These are phyloP conservation scores for Caenorhabditis wallacei DNA, from an alignment of 2,888 invertebrate species.

Conservation along the genomic window DNA sequence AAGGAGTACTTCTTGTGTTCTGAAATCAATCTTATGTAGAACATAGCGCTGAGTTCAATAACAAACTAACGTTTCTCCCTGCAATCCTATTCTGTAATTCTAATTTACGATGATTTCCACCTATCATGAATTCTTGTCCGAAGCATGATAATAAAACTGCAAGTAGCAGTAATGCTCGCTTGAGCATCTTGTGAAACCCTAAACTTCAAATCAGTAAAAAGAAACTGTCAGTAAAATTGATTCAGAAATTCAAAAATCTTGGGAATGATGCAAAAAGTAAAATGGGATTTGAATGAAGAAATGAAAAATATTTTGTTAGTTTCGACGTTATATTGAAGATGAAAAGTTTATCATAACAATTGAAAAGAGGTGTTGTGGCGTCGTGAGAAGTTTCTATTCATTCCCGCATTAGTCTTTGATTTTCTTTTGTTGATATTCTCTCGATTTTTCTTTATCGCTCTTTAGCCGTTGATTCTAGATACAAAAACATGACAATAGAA, in stretches of 20 bases:
- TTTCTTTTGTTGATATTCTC: conserved; percentile 14
- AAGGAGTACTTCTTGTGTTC: not conserved
- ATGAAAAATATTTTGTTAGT: not conserved
- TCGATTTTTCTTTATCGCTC: conserved; percentile 3
- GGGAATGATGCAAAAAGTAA: not conserved
- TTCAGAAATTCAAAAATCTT: not conserved
- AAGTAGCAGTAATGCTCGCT: conserved; percentile 9
- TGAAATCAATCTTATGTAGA: too few relatives aligned
- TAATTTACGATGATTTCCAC: too few relatives aligned
- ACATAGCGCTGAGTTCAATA: too few relatives aligned
- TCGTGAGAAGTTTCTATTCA: conserved; percentile 18
- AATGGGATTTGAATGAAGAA: not conserved
- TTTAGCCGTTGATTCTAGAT: conserved; percentile 5
- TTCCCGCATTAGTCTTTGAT: conserved; percentile 9
- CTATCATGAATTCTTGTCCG: not conserved
- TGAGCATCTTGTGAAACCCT: conserved; percentile 19
- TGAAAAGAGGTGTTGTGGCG: conserved; percentile 14
- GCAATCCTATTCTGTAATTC: too few relatives aligned
- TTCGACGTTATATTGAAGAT: not conserved
- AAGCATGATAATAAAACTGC: not conserved
- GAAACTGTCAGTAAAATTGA: not conserved
- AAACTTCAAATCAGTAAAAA: not conserved
- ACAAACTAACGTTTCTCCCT: too few relatives aligned
- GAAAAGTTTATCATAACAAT: conserved; percentile 29
- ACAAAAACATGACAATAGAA: not conserved